A percentile compares a stretch with the other conserved stretches of the same genome.
Conservation (phyloP, 2,797 vertebrate genomes). For the Pseudochromis fuscus region DNA sequence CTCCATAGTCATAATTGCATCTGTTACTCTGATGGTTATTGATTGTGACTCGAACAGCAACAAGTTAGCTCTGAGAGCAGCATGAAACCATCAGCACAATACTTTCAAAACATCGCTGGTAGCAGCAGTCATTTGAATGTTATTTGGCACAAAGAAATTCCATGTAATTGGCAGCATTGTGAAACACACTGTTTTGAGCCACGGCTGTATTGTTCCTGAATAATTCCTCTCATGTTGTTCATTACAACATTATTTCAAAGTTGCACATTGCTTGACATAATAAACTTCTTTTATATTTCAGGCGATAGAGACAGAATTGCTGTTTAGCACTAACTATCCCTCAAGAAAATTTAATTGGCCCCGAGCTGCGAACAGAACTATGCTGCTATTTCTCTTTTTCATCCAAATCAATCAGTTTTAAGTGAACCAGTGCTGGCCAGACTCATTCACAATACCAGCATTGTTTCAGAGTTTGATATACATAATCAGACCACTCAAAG, state of each 20-base stretch:
- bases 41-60: constrained; percentile 14
- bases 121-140: constrained; percentile 54
- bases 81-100: constrained; percentile 44
- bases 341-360: constrained; percentile 57
- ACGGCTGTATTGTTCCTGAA: constrained; percentile 46
- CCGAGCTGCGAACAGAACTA: constrained; percentile 28
- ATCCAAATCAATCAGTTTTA: constrained; percentile 64
- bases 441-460: constrained; percentile 68
- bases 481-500: constrained; percentile 67
- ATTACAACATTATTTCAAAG: constrained; percentile 56
- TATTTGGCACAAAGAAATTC: constrained; percentile 43
- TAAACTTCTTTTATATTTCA: constrained; percentile 57
- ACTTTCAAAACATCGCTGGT: constrained; percentile 32
- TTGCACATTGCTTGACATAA: constrained; percentile 52
- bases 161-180: constrained; percentile 46
- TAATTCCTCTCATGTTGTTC: constrained; percentile 47
- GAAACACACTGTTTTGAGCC: constrained; percentile 50
- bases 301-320: constrained; percentile 43
- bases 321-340: constrained; percentile 52
- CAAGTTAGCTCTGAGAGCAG: constrained; percentile 31
- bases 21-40: constrained; percentile 14
- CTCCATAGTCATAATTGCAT: background rate
- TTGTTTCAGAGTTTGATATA: constrained; percentile 66
- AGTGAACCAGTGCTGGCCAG: constrained; percentile 28
- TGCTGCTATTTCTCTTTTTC: constrained; percentile 51